Conservation (phyloP, 2,113 vertebrate genomes). For the Aythya baeri region DNA sequence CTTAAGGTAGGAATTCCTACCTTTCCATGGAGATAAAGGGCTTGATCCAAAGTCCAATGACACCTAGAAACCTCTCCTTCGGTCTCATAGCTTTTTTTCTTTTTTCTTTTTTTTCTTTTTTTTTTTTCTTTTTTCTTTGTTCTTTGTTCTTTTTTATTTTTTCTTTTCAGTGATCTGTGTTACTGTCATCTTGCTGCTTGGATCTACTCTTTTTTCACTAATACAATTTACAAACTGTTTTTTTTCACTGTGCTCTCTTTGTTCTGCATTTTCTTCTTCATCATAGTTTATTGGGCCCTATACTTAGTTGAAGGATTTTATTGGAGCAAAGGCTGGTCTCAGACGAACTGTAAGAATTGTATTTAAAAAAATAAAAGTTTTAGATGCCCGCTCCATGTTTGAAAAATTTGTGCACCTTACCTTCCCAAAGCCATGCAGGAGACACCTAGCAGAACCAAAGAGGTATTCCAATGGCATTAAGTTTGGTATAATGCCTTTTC, state of each 20-base stretch:
- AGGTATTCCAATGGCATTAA: background rate
- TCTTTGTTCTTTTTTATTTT: no score
- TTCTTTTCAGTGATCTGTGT: background rate
- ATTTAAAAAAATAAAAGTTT: background rate
- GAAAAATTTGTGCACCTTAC: background rate
- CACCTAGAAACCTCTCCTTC: background rate
- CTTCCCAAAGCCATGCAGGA: background rate
- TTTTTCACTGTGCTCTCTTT: background rate
- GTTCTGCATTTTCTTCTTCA: background rate
- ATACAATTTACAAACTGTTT: rapidly evolving
- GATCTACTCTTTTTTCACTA: background rate
- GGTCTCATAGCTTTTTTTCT: background rate
- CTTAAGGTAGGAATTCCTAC: background rate
- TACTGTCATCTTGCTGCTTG: background rate
- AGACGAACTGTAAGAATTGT: background rate
- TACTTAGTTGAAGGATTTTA: background rate
- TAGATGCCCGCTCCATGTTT: background rate
- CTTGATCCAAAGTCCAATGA: background rate
- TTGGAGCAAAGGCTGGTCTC: background rate
- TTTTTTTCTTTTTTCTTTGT: no score
- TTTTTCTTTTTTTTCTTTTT: no score
- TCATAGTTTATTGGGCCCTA: background rate
- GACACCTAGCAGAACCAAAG: background rate
- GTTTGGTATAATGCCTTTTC: background rate
- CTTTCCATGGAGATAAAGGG: rapidly evolving